These are phyloP conservation scores for Myotis daubentonii DNA, from an alignment of 2,797 vertebrate genomes.

Conservation along the genomic window DNA sequence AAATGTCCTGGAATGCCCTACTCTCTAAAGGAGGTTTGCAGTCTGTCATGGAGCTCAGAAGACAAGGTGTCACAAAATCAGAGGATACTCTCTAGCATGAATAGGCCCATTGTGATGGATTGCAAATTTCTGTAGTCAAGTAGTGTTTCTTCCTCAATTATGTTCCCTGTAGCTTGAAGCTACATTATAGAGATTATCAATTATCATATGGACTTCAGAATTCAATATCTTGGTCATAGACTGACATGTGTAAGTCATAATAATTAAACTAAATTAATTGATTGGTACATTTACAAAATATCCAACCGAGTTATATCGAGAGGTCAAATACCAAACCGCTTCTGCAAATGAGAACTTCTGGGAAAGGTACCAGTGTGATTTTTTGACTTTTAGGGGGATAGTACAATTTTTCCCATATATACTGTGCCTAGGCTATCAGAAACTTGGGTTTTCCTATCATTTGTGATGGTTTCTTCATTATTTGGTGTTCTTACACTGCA, in stretches of 20 bases:
- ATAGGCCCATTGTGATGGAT: neutral
- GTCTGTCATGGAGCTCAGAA: neutral
- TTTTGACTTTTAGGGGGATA: neutral
- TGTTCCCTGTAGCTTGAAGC: neutral
- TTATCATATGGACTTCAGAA: neutral
- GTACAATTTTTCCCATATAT: neutral
- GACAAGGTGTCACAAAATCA: neutral
- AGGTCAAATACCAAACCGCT: neutral
- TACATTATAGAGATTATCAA: neutral
- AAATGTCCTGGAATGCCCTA: neutral
- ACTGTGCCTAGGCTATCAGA: neutral
- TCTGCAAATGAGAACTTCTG: neutral
- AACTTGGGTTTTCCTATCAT: neutral
- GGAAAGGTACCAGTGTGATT: neutral
- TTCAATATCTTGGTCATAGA: neutral
- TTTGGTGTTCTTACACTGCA: constrained; percentile 1
- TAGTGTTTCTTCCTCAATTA: neutral
- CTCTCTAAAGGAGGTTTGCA: neutral
- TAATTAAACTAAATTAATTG: neutral
- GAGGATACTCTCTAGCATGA: neutral
- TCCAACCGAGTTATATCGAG: neutral
- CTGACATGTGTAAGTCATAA: too few species aligned
- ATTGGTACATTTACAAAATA: neutral
- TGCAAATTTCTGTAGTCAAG: neutral
- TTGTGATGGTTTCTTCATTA: neutral